These are phyloP conservation scores for Neoarius graeffei DNA, from an alignment of 2,113 vertebrate genomes.

Conservation along the genomic window DNA sequence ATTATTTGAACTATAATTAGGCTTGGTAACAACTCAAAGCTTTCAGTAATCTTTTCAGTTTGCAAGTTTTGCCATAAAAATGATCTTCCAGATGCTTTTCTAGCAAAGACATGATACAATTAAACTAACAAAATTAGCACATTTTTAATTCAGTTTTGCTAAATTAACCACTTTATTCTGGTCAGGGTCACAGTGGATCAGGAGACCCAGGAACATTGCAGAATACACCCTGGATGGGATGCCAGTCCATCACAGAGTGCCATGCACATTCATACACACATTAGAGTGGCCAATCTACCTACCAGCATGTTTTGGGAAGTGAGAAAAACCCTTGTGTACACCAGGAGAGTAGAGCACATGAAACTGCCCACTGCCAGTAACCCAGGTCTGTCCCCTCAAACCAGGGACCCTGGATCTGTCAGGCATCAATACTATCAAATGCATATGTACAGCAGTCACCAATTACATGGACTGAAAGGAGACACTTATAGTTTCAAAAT, in stretches of 20 bases:
- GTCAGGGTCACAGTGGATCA: neutral
- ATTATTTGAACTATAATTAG: neutral
- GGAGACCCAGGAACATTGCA: neutral
- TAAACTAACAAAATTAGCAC: neutral
- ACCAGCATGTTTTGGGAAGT: neutral
- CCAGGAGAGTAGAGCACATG: neutral
- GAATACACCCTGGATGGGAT: neutral
- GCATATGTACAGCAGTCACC: neutral
- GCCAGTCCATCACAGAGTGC: no score
- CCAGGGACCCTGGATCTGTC: neutral
- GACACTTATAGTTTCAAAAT: no score
- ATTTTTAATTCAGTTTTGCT: neutral
- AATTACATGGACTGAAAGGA: neutral
- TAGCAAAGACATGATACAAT: neutral
- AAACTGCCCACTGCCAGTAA: neutral
- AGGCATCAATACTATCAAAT: neutral
- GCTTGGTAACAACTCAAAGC: no score
- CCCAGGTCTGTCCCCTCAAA: neutral
- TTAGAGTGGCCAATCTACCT: neutral
- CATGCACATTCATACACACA: neutral
- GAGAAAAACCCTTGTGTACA: neutral
- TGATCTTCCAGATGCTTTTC: neutral
- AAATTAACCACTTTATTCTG: neutral
- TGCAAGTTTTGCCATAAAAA: neutral
- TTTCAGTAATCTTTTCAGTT: neutral